Evolutionary conservation across 2,888 invertebrate genomes (phyloP), one percentile per base, ranked within the genome.

Genomic region (Cryptophagus acutangulus): DNA sequence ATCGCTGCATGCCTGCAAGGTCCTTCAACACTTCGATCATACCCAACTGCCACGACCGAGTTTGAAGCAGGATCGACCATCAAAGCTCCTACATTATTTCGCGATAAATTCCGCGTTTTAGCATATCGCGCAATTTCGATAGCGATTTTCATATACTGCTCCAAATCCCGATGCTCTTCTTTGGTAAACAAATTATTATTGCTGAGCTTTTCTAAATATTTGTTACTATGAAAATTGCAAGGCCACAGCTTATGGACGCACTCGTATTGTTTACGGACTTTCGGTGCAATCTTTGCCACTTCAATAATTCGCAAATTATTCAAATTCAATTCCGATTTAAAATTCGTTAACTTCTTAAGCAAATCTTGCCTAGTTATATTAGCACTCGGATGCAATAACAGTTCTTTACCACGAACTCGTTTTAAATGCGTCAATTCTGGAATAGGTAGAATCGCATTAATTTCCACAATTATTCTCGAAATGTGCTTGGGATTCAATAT

Each of bases 1-100:
- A 95, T 92, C 0, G 81, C 72, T 2, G 89, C 81, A 71, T 96
- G 96, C 63, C 84, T 81, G 33, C 87, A 68, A 0, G 88, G 87
- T 70, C 87, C 84, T 1, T 72, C 57, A 18, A 71, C 63, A 38
- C 72, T 66, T 46, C 73, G 70, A 54, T 81, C 77, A 36, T 75
- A 77, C 0, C 82, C 78, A 5, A 85, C 70, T 0, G 89, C 80
- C 0, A 93, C 77, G 3, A 84, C 68, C 3, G 78, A 75, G 10
- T 78, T 71, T 1, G 64, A 64, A 3, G 69, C 65, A 0, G 92
- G 88, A 73, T 94, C 87, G 1, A 88, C 81, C 10, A 92, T 77
- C 1, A 90, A 73, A 2, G 79, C 81, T 35, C 76, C 72, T 1
- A 66, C 69, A 47, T 48, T 62, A 1, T 59, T 35, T 9, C 45